Evolutionary conservation across 2,113 vertebrate species (phyloP), one percentile per base, ranked within the genome.

Genomic region (Pimephales promelas): DNA sequence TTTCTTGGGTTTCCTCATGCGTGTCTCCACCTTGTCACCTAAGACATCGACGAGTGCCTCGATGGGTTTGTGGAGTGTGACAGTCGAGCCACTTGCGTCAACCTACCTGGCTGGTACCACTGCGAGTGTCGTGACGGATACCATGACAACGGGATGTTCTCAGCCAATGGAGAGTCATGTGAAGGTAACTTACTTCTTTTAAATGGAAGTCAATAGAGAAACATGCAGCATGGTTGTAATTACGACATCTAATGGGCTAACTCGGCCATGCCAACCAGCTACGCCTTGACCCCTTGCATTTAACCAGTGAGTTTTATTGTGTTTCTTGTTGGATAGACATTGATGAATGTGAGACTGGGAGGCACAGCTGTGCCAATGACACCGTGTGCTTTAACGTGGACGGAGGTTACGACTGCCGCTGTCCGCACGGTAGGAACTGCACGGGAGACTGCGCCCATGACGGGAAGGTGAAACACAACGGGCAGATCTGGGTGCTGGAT

Each of bases 51-150:
- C 79, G 98, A 99, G 92, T 99, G 98, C 91, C 93, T 92, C 1
- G 95, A 99, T 72, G 98, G 97, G 87, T 99, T 99, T 88, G 96
- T 99, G 86, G 96, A 99, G 88, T 99, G 98, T 0, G 97, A 99
- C 94, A 97, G 96, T 90, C 97, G 96, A 89, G 97, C 98, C 88
- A 96, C 92, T 91, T 99, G 98, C 92, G 94, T 99, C 89, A 99
- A 99, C 94, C 94, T 99, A 89, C 98, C 98, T 10, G 98, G 98
- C 18, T 99, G 98, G 98, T 99, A 98, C 94, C 98, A 99, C 94
- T 99, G 98, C 0, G 98, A 99, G 82, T 99, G 98, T 89, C 96
- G 97, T 36, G 98, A 98, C 0, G 98, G 98, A 84, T 99, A 98
- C 95, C 98, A 98, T 88, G 98, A 99, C 94, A 99, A 98, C 91